Conservation (phyloP, 2,113 vertebrate genomes). For the Chaetops frenatus region DNA sequence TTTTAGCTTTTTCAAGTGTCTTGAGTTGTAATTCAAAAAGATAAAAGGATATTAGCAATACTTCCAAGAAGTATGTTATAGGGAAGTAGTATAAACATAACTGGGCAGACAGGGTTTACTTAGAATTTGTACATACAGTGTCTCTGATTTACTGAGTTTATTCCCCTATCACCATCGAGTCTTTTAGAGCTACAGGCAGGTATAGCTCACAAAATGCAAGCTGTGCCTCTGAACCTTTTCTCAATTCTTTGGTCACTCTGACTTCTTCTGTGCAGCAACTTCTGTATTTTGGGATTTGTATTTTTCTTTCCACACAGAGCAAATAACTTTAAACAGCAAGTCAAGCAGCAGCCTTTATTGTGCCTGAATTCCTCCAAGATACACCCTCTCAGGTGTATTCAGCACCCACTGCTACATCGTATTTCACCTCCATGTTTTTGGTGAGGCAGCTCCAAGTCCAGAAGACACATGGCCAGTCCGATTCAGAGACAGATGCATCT, state of each 20-base stretch:
- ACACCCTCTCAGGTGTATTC: not conserved
- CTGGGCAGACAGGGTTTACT: not conserved
- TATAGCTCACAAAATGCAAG: not conserved
- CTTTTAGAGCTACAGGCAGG: not conserved
- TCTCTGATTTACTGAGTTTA: not conserved
- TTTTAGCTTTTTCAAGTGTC: not conserved
- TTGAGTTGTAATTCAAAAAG: not conserved
- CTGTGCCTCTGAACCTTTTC: not conserved
- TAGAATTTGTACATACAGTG: not conserved
- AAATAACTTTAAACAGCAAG: not conserved
- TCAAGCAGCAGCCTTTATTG: not conserved
- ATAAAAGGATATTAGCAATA: not conserved
- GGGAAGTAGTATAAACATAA: not conserved
- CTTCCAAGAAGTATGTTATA: not conserved
- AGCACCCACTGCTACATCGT: not conserved
- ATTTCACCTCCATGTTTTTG: not conserved
- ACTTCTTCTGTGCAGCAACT: not conserved
- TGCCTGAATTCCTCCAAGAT: not conserved
- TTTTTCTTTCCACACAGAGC: not conserved
- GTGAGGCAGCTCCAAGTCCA: not conserved
- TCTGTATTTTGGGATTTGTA: not conserved
- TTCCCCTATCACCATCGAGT: not conserved
- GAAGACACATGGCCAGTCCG: not conserved
- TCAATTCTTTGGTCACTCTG: not conserved
- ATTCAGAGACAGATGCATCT: not conserved